A percentile compares a stretch with the other conserved stretches of the same genome.
phyloP scores from a whole-genome alignment of 1,140 invertebrate genomes.

The Trichonephila clavipes region DNA sequence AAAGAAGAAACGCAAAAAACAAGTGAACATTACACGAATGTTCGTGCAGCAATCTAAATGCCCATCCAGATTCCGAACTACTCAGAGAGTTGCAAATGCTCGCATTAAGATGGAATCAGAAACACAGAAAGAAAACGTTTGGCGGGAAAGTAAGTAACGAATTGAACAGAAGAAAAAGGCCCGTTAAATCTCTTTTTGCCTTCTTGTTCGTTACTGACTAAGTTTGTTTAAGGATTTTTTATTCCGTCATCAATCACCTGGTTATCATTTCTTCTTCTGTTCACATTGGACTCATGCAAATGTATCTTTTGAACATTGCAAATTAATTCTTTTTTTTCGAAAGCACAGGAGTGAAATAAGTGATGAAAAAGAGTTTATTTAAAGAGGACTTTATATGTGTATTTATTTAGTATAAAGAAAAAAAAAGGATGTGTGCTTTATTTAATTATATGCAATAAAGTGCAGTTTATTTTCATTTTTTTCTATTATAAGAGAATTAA shows the following conservation, averaged over 20 bases:
- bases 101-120: slow-evolving; percentile 30
- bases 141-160: slow-evolving; percentile 21
- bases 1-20: neutral
- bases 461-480: too few relatives aligned
- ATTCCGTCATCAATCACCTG: neutral
- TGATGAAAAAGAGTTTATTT: too few relatives aligned
- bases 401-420: too few relatives aligned
- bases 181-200: neutral
- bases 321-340: too few relatives aligned
- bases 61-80: slow-evolving; percentile 4
- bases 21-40: slow-evolving; percentile 9
- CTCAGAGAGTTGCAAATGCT: neutral
- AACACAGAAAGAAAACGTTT: neutral
- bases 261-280: neutral
- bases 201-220: neutral
- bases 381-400: too few relatives aligned
- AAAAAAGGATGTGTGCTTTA: too few relatives aligned
- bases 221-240: neutral
- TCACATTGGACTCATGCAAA: too few relatives aligned
- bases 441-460: too few relatives aligned
- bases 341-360: too few relatives aligned
- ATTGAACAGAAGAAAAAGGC: neutral
- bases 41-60: slow-evolving; percentile 9
- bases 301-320: too few relatives aligned
- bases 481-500: too few relatives aligned